Conservation (phyloP, 2,797 vertebrate species). For the Diplodus sargus region DNA sequence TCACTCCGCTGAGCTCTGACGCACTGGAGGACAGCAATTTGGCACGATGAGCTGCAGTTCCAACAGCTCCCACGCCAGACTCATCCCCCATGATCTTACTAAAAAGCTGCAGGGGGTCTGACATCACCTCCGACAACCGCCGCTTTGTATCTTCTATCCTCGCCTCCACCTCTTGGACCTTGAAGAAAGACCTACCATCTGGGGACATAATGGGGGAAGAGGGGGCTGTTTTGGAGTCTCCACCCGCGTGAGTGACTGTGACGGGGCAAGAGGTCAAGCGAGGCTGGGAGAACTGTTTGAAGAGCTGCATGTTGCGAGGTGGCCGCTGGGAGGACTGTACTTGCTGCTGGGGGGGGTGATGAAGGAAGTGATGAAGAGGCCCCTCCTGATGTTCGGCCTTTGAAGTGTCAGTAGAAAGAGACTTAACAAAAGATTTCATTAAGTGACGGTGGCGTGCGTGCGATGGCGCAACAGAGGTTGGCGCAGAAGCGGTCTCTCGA, state of each 20-base stretch:
- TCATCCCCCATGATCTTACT: constrained; percentile 99
- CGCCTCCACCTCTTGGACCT: constrained; percentile 98
- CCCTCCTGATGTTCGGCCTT: constrained; percentile 80
- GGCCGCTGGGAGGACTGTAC: constrained; percentile 80
- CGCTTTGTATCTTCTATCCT: constrained; percentile 97
- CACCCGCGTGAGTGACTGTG: constrained; percentile 76
- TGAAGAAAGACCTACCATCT: constrained; percentile 94
- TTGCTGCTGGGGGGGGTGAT: constrained; percentile 76
- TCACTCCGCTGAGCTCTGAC: constrained; percentile 91
- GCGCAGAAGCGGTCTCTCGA: constrained; percentile 81
- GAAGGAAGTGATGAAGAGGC: constrained; percentile 43
- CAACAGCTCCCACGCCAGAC: constrained; percentile 80
- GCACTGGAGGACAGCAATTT: constrained; percentile 95
- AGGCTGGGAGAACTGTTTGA: constrained; percentile 98
- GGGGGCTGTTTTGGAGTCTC: constrained; percentile 98
- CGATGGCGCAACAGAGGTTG: constrained; percentile 67
- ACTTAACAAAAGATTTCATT: constrained; percentile 98
- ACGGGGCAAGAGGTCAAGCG: constrained; percentile 88
- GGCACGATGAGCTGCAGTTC: constrained; percentile 86
- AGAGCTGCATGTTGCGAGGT: constrained; percentile 94
- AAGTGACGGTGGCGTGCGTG: constrained; percentile 91
- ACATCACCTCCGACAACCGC: constrained; percentile 97
- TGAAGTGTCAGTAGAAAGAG: constrained; percentile 94
- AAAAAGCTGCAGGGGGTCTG: constrained; percentile 95
- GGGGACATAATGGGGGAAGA: constrained; percentile 96